Evolutionary conservation across 37 sponge, comb jelly and placozoan genomes (phyloP).

Genomic region (Mnemiopsis leidyi): DNA sequence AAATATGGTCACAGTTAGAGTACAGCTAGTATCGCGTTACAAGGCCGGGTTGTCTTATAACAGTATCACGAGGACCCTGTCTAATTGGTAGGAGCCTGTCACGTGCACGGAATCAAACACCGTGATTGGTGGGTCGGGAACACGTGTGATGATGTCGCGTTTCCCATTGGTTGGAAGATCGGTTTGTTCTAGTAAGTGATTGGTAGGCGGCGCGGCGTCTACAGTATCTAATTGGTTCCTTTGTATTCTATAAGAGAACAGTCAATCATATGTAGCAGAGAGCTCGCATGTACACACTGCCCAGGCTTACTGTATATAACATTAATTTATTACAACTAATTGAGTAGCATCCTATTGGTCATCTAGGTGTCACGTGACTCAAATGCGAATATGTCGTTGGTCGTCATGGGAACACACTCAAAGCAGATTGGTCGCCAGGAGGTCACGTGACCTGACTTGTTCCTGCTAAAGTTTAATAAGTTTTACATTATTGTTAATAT

Average conservation of each 20-base stretch:
- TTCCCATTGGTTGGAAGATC: background rate
- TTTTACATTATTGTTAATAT: background rate
- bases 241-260: background rate
- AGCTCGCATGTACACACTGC: background rate
- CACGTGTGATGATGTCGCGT: background rate
- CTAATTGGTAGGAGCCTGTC: background rate
- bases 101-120: background rate
- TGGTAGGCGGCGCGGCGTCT: background rate
- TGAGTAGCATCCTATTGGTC: background rate
- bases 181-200: background rate
- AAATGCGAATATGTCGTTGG: background rate
- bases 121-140: background rate
- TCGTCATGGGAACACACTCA: background rate
- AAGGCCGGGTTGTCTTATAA: background rate
- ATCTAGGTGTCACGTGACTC: background rate
- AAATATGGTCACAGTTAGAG: background rate
- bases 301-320: background rate
- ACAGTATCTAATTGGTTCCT: background rate
- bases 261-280: background rate
- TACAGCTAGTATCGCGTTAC: background rate
- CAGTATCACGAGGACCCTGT: background rate
- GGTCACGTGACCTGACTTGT: background rate
- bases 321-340: background rate
- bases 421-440: background rate
- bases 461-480: background rate